A percentile compares a stretch with the other conserved stretches of the same genome.
phyloP scores from a whole-genome alignment of 2,113 vertebrate species.

The Toxotes chatareus region DNA sequence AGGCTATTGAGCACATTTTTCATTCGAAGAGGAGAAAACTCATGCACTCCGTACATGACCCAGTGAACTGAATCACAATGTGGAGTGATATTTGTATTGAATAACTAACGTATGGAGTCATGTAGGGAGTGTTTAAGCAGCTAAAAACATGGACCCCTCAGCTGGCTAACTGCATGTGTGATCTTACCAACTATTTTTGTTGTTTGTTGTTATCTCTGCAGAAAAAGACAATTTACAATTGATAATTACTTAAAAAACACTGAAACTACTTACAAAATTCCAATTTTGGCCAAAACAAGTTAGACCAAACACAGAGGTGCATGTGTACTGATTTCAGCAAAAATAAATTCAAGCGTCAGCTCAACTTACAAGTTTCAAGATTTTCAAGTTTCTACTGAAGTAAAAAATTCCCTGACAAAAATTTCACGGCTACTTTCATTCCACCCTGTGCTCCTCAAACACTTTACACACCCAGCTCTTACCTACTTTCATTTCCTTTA shows the following conservation, averaged over 20 bases:
- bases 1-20: no score
- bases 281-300: neutral
- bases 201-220: neutral
- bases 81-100: no score
- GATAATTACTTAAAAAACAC: neutral
- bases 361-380: neutral
- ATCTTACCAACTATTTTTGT: no score
- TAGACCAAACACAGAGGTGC: neutral
- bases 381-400: neutral
- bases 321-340: neutral
- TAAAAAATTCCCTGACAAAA: neutral
- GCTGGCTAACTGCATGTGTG: no score
- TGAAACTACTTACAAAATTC: neutral
- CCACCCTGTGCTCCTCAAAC: neutral
- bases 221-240: neutral
- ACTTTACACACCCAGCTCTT: neutral
- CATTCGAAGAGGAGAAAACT: no score
- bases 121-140: no score
- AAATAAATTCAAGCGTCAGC: neutral
- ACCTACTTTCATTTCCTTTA: neutral
- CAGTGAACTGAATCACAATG: no score
- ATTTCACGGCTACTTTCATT: conserved; percentile 3
- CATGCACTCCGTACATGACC: no score
- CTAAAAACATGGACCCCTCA: no score
- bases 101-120: no score